Evolutionary conservation across 2,797 vertebrate species (phyloP).

Genomic region (Naso thynnoides): DNA sequence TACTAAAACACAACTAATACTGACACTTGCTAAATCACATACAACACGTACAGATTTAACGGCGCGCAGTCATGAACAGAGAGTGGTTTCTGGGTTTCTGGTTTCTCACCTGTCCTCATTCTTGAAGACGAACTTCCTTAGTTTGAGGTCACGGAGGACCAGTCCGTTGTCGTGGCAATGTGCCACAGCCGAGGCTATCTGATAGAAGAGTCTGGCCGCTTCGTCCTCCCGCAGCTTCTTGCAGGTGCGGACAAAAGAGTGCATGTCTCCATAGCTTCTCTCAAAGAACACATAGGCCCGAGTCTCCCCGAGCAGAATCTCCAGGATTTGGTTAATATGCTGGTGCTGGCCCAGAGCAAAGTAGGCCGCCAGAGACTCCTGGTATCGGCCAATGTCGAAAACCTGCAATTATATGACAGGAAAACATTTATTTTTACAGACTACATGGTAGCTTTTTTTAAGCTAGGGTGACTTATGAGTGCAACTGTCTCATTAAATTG

Average conservation of each 20-base stretch:
- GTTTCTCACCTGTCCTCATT: conserved; percentile 94
- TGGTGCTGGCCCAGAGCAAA: conserved; percentile 95
- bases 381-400: conserved; percentile 96
- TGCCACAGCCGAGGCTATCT: conserved; percentile 97
- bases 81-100: conserved; percentile 53
- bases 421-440: conserved; percentile 4
- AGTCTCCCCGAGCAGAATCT: conserved; percentile 96
- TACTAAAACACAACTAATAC: conserved; percentile 11
- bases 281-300: conserved; percentile 98
- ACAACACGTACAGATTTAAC: not conserved
- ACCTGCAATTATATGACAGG: conserved; percentile 82
- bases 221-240: conserved; percentile 98
- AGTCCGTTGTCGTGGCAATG: conserved; percentile 97
- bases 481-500: conserved; percentile 26
- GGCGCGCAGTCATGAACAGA: not conserved
- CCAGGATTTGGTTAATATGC: conserved; percentile 99
- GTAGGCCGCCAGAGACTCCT: conserved; percentile 97
- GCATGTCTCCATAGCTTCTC: conserved; percentile 98
- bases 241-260: conserved; percentile 98
- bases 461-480: not conserved
- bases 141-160: conserved; percentile 98
- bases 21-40: conserved; percentile 23
- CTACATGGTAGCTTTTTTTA: not conserved
- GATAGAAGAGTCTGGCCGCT: conserved; percentile 96
- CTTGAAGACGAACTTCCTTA: conserved; percentile 98